Percentiles rank a stretch among this genome's conserved stretches.
phyloP scores from a whole-genome alignment of 2,888 invertebrate genomes.

The Cataglyphis altisquamis region DNA sequence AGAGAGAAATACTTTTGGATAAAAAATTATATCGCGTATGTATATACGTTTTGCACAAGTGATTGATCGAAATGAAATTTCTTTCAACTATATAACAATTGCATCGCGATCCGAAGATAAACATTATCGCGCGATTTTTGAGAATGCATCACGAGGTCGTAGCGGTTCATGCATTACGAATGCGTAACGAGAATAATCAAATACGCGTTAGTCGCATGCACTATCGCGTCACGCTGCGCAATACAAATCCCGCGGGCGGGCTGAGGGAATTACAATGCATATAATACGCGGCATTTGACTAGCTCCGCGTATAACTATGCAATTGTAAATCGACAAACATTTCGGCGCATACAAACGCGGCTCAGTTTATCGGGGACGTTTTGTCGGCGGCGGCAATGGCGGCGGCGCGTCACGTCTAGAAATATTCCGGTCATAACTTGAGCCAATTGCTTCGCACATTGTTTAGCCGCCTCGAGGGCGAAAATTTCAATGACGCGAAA shows the following conservation, averaged over 20 bases:
- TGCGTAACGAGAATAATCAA: constrained; percentile 68
- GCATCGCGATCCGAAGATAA: background rate
- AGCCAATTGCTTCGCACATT: constrained; percentile 18
- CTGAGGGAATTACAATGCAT: constrained; percentile 59
- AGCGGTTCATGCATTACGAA: constrained; percentile 59
- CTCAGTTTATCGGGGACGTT: constrained; percentile 27
- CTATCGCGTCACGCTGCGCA: constrained; percentile 59
- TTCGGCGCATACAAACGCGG: constrained; percentile 47
- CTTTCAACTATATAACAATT: background rate
- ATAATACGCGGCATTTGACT: constrained; percentile 66
- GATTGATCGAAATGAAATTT: constrained; percentile 3
- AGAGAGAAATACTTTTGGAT: too few relatives aligned
- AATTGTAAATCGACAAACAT: constrained; percentile 58
- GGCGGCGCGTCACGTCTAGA: constrained; percentile 17
- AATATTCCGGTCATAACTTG: constrained; percentile 44
- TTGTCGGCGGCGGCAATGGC: constrained; percentile 5
- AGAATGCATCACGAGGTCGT: constrained; percentile 22
- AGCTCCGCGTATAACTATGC: constrained; percentile 58
- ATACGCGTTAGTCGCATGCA: constrained; percentile 64
- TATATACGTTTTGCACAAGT: background rate
- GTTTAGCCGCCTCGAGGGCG: background rate
- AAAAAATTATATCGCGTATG: background rate
- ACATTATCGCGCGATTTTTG: constrained; percentile 43
- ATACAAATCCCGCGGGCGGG: constrained; percentile 60
- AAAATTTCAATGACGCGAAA: constrained; percentile 5